Evolutionary conservation across 2,888 invertebrate genomes (phyloP).

Genomic region (Melanotus villosus): DNA sequence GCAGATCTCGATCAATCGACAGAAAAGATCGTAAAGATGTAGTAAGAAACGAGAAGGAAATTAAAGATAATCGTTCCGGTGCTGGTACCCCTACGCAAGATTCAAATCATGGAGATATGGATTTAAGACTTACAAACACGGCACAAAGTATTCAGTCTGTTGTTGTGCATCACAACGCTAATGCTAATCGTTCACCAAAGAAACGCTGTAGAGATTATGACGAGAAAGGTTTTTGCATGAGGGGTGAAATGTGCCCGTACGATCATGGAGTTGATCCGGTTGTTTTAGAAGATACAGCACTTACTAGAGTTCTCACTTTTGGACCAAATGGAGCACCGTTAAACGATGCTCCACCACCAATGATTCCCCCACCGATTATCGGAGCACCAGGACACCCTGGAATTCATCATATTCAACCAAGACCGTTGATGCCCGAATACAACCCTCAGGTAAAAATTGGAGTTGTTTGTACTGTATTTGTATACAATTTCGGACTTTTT

Average conservation of each 20-base stretch:
- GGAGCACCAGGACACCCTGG: slow-evolving; percentile 65
- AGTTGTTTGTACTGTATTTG: too few species aligned
- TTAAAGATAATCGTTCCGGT: slow-evolving; percentile 53
- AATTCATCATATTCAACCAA: slow-evolving; percentile 56
- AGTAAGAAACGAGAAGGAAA: slow-evolving; percentile 60
- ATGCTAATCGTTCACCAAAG: slow-evolving; percentile 63
- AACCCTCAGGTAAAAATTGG: slow-evolving; percentile 60
- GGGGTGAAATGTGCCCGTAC: slow-evolving; percentile 96
- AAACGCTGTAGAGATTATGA: slow-evolving; percentile 92
- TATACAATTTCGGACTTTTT: too few species aligned
- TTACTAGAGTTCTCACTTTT: slow-evolving; percentile 72
- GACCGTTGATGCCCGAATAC: slow-evolving; percentile 60
- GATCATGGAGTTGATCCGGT: slow-evolving; percentile 98
- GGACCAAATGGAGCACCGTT: slow-evolving; percentile 67
- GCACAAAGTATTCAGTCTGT: slow-evolving; percentile 72
- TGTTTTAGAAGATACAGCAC: slow-evolving; percentile 88
- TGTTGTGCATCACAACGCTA: slow-evolving; percentile 60
- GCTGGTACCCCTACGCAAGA: slow-evolving; percentile 74
- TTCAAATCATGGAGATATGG: slow-evolving; percentile 73
- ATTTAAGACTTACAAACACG: slow-evolving; percentile 69
- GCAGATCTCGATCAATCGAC: slow-evolving; percentile 65
- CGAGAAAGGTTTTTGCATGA: slow-evolving; percentile 84
- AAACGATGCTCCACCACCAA: slow-evolving; percentile 53
- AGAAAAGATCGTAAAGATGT: slow-evolving; percentile 62
- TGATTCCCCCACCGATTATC: slow-evolving; percentile 54